A percentile compares a stretch with the other conserved stretches of the same genome.
phyloP scores from a whole-genome alignment of 2,888 invertebrate genomes.

The Fabriciana adippe region DNA sequence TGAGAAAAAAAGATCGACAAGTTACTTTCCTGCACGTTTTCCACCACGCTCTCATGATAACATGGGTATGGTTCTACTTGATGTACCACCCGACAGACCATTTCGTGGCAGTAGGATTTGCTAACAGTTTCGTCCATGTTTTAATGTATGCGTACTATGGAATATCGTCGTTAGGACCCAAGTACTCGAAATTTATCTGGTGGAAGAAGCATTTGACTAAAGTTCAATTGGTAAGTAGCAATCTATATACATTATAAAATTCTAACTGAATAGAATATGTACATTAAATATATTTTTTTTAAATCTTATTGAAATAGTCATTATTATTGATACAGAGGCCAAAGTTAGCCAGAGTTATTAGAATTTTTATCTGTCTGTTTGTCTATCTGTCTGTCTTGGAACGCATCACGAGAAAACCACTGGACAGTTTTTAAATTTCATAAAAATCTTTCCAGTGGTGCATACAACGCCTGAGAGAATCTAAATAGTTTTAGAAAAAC shows the following conservation, averaged over 20 bases:
- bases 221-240: slow-evolving; percentile 86
- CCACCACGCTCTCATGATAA: slow-evolving; percentile 90
- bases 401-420: no score
- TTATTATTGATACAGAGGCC: no score
- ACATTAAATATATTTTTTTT: no score
- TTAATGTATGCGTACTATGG: slow-evolving; percentile 93
- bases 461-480: no score
- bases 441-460: no score
- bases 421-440: no score
- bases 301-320: no score
- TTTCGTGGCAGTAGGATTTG: slow-evolving; percentile 86
- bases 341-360: no score
- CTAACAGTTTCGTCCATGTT: slow-evolving; percentile 90
- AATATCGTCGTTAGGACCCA: slow-evolving; percentile 88
- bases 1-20: slow-evolving; percentile 90
- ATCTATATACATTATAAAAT: neutral
- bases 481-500: no score
- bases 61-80: slow-evolving; percentile 90
- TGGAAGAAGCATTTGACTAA: slow-evolving; percentile 94
- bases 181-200: slow-evolving; percentile 89
- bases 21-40: slow-evolving; percentile 94
- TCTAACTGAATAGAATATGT: neutral
- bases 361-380: no score
- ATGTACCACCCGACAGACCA: slow-evolving; percentile 90
- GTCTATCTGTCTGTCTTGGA: no score